phyloP scores from a whole-genome alignment of 1,140 invertebrate species.

The Zeugodacus cucurbitae region DNA sequence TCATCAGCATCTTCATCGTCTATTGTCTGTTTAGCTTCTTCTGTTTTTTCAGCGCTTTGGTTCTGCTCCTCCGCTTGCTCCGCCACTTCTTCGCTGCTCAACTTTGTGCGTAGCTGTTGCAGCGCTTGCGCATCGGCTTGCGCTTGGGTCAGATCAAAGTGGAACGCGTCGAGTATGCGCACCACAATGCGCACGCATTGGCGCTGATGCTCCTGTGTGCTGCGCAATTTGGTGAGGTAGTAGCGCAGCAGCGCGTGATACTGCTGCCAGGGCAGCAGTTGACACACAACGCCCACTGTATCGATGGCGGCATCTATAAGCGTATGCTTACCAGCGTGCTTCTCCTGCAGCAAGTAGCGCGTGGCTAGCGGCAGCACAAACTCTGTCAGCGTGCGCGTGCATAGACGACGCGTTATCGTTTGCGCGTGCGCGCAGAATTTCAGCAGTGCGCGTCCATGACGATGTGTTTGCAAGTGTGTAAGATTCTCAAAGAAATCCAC shows the following conservation, averaged over 20 bases:
- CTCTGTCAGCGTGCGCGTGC: constrained; percentile 78
- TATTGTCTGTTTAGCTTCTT: constrained; percentile 49
- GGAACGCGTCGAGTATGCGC: constrained; percentile 89
- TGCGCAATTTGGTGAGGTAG: constrained; percentile 81
- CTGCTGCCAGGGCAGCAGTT: constrained; percentile 84
- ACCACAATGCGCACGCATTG: constrained; percentile 84
- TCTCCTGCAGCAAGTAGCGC: constrained; percentile 82
- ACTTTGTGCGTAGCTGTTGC: constrained; percentile 48
- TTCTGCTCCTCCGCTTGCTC: neutral
- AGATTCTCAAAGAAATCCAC: constrained; percentile 96
- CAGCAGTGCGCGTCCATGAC: constrained; percentile 81
- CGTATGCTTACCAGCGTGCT: constrained; percentile 79
- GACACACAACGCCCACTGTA: constrained; percentile 79
- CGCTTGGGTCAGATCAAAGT: constrained; percentile 86
- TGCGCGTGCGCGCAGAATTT: constrained; percentile 74
- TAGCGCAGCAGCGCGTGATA: constrained; percentile 84
- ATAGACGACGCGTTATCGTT: constrained; percentile 71
- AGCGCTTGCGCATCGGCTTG: constrained; percentile 54
- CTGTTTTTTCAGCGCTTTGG: constrained; percentile 48
- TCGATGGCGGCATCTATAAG: constrained; percentile 88
- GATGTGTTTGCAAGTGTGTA: constrained; percentile 85
- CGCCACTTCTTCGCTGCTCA: neutral
- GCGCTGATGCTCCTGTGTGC: constrained; percentile 80
- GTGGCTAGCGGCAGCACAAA: constrained; percentile 88
- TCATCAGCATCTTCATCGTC: constrained; percentile 59